Evolutionary conservation across 2,888 invertebrate species (phyloP).

Genomic region (Diaprepes abbreviatus): DNA sequence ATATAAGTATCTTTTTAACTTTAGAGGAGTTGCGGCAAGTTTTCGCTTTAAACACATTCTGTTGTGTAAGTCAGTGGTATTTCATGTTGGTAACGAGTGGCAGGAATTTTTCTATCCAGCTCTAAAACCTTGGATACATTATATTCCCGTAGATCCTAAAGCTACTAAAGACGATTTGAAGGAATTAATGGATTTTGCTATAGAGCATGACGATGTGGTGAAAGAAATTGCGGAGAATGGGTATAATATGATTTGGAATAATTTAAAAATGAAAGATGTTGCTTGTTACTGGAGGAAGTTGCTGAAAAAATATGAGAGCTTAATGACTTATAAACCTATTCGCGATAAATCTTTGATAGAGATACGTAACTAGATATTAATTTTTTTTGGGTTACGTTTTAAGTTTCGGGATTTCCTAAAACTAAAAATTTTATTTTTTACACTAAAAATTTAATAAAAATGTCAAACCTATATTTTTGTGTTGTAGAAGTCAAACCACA

Average conservation of each 20-base stretch:
- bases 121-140: constrained; percentile 96
- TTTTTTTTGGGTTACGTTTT: too few species aligned
- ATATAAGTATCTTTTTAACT: constrained; percentile 95
- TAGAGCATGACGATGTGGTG: constrained; percentile 80
- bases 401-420: too few species aligned
- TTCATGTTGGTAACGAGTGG: constrained; percentile 96
- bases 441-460: too few species aligned
- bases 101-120: constrained; percentile 93
- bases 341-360: constrained; percentile 73
- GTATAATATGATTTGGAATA: constrained; percentile 84
- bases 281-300: constrained; percentile 89
- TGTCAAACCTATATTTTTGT: too few species aligned
- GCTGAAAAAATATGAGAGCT: constrained; percentile 79
- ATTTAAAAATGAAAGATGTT: constrained; percentile 86
- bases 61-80: constrained; percentile 91
- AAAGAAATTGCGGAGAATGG: constrained; percentile 87
- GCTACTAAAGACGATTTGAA: constrained; percentile 79
- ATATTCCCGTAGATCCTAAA: constrained; percentile 82
- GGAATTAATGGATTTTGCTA: constrained; percentile 81
- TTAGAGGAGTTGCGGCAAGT: constrained; percentile 96
- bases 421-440: too few species aligned
- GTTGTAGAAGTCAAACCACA: too few species aligned
- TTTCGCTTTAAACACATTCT: constrained; percentile 97
- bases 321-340: constrained; percentile 77
- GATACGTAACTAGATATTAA: constrained; percentile 61